Base-by-base conservation (phyloP, 2,797 vertebrate species). In the Pantherophis vulpinus region DNA sequence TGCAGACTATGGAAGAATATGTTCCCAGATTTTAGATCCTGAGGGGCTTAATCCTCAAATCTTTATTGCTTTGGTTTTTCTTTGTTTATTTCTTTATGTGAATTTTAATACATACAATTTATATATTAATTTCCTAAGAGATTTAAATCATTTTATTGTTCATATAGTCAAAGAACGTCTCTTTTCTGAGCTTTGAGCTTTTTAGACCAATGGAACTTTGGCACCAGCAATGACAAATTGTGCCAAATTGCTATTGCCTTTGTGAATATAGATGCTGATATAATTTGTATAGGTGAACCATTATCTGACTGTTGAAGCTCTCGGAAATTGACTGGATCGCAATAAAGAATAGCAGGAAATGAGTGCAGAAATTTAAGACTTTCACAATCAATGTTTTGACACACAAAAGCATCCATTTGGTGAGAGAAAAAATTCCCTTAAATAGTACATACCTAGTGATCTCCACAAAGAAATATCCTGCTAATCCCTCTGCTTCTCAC, bases 211-310 rank as follows among this genome's bases (percentile, higher is more conserved):
- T 27, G 42, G 55, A 86, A 70, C 32, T 47, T n/a, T 74, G 94
- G 4, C 88, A 92, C 42, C 92, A 91, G 87, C 91, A 16, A 87
- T 66, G 94, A 87, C 4, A 94, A 59, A 95, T 94, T 95, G 55
- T 91, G 90, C 63, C 91, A 70, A 94, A 3, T 6, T 32, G 12
- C 14, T 37, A 58, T 58, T 92, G 55, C 61, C 51, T 95, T 95
- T 93, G 63, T 86, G 90, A 93, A 51, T 56, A 91, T 88, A 92
- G 89, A 86, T 91, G 58, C 37, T 8, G 37, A 55, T 55, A 70
- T 20, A 66, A 51, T 88, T 90, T n/a, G 61, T n/a, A 37, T 29
- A 86, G 61, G 55, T 59, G 54, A 88, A 51, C 86, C 27, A 47
- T 74, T 86, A 27, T 74, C 83, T 91, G 86, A 93, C 61, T 61